A percentile compares a stretch with the other conserved stretches of the same genome.
Conservation (phyloP, 2,797 vertebrate genomes). For the Pelobates cultripes region DNA sequence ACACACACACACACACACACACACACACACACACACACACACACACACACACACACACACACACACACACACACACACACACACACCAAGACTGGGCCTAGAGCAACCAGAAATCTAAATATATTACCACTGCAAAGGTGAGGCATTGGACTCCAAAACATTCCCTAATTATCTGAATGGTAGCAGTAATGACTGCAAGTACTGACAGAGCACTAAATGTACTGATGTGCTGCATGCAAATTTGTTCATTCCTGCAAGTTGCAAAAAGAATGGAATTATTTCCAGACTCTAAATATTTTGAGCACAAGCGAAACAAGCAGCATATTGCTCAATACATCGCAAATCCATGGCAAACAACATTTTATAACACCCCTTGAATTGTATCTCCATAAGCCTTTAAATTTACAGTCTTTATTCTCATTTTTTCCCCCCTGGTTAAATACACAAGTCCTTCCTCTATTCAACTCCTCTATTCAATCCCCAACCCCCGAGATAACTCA, state of each 20-base stretch:
- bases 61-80: too few species aligned
- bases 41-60: too few species aligned
- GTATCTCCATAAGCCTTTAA: too few species aligned
- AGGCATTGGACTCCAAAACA: not conserved
- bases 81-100: not conserved
- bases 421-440: too few species aligned
- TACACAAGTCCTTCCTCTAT: too few species aligned
- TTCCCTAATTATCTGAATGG: not conserved
- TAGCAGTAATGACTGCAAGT: not conserved
- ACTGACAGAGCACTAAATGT: not conserved
- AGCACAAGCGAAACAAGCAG: not conserved
- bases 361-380: too few species aligned
- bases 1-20: too few species aligned
- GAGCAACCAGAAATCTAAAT: not conserved
- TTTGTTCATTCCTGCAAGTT: conserved; percentile 2
- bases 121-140: not conserved
- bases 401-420: too few species aligned
- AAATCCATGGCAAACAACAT: too few species aligned
- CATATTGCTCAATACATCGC: too few species aligned
- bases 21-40: too few species aligned
- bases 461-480: not conserved
- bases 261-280: not conserved
- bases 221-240: not conserved
- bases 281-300: not conserved
- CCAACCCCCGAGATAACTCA: not conserved